Evolutionary conservation across 2,888 invertebrate genomes (phyloP), one percentile per base, ranked within the genome.

Genomic region (Lysandra coridon): DNA sequence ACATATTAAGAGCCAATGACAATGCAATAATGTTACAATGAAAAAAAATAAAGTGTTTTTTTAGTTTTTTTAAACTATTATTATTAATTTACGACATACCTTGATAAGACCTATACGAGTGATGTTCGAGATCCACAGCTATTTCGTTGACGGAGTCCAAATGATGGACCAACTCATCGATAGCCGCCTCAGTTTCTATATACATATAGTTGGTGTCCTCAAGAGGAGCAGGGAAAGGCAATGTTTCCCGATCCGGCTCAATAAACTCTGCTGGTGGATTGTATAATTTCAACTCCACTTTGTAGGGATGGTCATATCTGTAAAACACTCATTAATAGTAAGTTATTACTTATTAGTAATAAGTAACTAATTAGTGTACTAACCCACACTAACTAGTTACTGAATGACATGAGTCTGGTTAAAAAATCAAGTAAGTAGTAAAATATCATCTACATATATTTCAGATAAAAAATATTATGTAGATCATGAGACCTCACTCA

Each of bases 91-190:
- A 12, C 10, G 7, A 64, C 12, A 33, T 81, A 90, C 99, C 99
- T 94, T 97, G 97, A 89, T 97, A 99, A 0, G 97, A 97, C 80
- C 99, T 95, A 87, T 98, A 99, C 0, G 97, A 97, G 90, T 99
- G 99, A 90, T 99, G 98, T 95, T 98, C 98, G 78, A 99, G 94
- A 94, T 99, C 99, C 0, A 99, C 96, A 0, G 98, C 98, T 79
- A 99, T 95, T 87, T 97, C 97, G 2, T 92, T 90, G n/a, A 96
- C 96, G 1, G 91, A 90, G 73, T 94, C 92, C 80, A 99, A 92
- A 81, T 97, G 96, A 0, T 95, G 89, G 2, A 98, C 86, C 73
- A 99, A 92, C 2, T 93, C 89, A 75, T 96, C 91, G 2, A 99
- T 87, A 79, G 96, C 95, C 1, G 95, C 93, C 33, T 94, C 91